phyloP scores from a whole-genome alignment of 2,113 vertebrate species.

The Turnix velox region DNA sequence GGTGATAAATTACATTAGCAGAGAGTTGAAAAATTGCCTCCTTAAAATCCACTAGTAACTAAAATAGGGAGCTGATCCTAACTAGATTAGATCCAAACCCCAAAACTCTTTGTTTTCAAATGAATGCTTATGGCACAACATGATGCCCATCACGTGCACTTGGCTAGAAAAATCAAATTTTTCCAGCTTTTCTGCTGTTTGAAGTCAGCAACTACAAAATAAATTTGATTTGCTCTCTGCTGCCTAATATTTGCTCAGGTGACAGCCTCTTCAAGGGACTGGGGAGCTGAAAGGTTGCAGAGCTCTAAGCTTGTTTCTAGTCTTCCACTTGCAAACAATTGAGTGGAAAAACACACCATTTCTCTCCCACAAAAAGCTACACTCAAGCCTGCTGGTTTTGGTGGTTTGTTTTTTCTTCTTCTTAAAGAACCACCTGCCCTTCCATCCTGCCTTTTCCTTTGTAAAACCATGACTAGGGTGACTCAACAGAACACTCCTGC shows the following conservation, averaged over 20 bases:
- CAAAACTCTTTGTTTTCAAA: neutral
- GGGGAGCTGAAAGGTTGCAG: neutral
- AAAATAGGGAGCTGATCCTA: constrained; percentile 37
- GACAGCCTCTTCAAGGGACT: neutral
- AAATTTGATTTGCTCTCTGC: neutral
- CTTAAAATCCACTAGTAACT: constrained; percentile 60
- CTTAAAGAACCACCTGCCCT: neutral
- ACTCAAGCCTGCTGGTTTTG: neutral
- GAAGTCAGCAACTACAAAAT: neutral
- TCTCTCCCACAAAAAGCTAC: neutral
- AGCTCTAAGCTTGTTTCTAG: neutral
- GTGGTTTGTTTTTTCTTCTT: neutral
- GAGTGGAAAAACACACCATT: neutral
- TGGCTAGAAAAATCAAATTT: neutral
- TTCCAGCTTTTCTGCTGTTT: neutral
- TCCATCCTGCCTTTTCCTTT: neutral
- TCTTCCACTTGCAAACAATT: neutral
- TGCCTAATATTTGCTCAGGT: neutral
- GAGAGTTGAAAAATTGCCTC: constrained; percentile 45
- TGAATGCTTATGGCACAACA: neutral
- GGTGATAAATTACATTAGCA: constrained; percentile 50
- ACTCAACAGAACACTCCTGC: constrained; percentile 11
- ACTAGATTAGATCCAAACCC: constrained; percentile 30
- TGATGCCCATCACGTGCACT: neutral
- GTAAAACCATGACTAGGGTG: neutral